Evolutionary conservation across 2,888 invertebrate species (phyloP), one percentile per base, ranked within the genome.

Genomic region (Polyommatus icarus): DNA sequence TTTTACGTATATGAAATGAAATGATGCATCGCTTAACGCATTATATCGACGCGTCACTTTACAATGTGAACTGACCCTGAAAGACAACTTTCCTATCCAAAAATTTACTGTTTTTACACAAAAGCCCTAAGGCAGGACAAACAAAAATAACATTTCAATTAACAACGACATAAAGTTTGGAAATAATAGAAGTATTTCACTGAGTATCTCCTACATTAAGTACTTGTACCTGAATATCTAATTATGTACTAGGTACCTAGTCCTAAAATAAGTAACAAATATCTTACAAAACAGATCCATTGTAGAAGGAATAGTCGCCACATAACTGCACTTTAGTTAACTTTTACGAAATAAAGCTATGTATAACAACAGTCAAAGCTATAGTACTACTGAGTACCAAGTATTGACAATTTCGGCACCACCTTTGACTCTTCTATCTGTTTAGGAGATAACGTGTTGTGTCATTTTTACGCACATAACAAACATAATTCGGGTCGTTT

Each of bases 201-300:
- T n/a, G n/a, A 24, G 1, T 36, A 36, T 36, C 7, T 10, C 10
- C 8, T 40, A 40, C 40, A 40, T 40, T 10, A 40, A 40, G 40
- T 7, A 7, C 0, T 36, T 36, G 36, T 36, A 7, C 36, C 7
- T 36, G 1, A 36, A 36, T 7, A 36, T 36, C 36, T 36, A 57
- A 50, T 46, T 46, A 10, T 3, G 10, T 46, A 10, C 46, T 46
- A 10, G 0, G 10, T 46, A 10, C 46, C 46, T 46, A 46, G 46
- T 36, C 36, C 36, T 36, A 36, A 36, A 36, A 7, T 15, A 3
- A 54, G 3, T 15, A 54, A 54, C 54, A 54, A 20, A 67, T 0
- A 29, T 29, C 67, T 67, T 67, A 67, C 67, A 32, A 67, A 67
- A 67, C 67, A 67, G 18, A 67, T 67, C 67, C 67, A 67, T 67